Percentiles rank a stretch among this genome's conserved stretches.
These are phyloP conservation scores for Grantiella picta DNA, from an alignment of 2,113 vertebrate species.

Conservation along the genomic window DNA sequence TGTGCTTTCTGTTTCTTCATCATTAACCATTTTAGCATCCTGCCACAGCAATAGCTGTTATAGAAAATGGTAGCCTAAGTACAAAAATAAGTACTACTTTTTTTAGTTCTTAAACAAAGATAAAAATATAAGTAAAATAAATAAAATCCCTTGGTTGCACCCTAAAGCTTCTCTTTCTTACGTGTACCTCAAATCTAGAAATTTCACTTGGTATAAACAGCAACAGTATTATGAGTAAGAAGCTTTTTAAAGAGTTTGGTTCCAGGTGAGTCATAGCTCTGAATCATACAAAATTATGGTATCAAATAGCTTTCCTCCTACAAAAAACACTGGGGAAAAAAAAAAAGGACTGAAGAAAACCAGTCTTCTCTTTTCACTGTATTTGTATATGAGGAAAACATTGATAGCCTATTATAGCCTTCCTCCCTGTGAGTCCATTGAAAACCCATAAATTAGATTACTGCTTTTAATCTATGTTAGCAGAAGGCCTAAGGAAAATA, in stretches of 20 bases:
- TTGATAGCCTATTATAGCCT: slow-evolving; percentile 38
- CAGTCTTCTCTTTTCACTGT: background rate
- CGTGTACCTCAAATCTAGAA: background rate
- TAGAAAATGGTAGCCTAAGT: background rate
- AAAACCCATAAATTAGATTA: slow-evolving; percentile 61
- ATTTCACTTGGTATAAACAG: background rate
- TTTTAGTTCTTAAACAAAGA: background rate
- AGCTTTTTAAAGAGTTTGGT: background rate
- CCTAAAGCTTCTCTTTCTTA: background rate
- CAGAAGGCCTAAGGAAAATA: slow-evolving; percentile 14
- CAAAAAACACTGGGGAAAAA: background rate
- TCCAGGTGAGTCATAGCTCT: slow-evolving; percentile 16
- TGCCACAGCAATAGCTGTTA: background rate
- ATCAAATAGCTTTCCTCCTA: slow-evolving; percentile 16
- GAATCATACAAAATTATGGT: slow-evolving; percentile 16
- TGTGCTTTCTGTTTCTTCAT: background rate
- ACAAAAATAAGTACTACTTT: background rate
- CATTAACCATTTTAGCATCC: background rate
- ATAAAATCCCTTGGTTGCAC: background rate
- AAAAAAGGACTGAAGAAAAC: background rate
- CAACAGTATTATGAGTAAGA: background rate
- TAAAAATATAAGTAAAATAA: background rate
- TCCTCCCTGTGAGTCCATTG: background rate
- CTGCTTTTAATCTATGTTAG: slow-evolving; percentile 38
- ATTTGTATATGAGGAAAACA: slow-evolving; percentile 54